phyloP scores from a whole-genome alignment of 2,888 invertebrate species.

The Bembecia ichneumoniformis region DNA sequence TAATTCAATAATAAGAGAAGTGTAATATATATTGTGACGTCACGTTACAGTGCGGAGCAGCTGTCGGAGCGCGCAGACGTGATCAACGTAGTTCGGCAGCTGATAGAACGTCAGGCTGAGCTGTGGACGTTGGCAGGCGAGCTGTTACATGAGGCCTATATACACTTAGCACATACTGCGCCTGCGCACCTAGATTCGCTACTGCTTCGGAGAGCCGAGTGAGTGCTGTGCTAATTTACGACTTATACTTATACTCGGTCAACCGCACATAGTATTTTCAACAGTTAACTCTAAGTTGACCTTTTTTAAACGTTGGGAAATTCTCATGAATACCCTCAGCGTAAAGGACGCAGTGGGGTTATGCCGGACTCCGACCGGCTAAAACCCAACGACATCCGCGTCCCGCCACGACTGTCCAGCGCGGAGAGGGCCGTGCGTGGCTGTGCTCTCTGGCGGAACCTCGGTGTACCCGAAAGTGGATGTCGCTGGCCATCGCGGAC shows the following conservation, averaged over 20 bases:
- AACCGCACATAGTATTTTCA: neutral
- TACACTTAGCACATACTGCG: slow-evolving; percentile 86
- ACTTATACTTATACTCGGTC: neutral
- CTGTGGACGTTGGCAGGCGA: slow-evolving; percentile 80
- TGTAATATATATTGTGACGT: no score
- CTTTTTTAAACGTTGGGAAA: no score
- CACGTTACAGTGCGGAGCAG: slow-evolving; percentile 71
- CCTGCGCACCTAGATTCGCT: slow-evolving; percentile 84
- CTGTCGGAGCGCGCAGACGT: slow-evolving; percentile 88
- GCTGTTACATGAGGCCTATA: slow-evolving; percentile 87
- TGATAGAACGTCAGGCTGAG: slow-evolving; percentile 77
- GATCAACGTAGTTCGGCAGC: slow-evolving; percentile 86
- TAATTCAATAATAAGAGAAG: neutral
- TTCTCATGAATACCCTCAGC: neutral
- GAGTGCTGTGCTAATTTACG: slow-evolving; percentile 23
- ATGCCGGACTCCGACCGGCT: no score
- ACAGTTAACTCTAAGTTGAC: neutral
- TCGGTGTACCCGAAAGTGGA: no score
- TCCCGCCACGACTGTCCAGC: no score
- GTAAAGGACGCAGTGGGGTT: no score
- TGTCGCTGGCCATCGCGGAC: no score
- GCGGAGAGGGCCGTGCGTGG: no score
- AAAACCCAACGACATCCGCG: no score
- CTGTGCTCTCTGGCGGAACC: no score
- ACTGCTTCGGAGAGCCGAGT: slow-evolving; percentile 66